These are phyloP conservation scores for Colostygia pectinataria DNA, from an alignment of 2,888 invertebrate genomes.

Conservation along the genomic window DNA sequence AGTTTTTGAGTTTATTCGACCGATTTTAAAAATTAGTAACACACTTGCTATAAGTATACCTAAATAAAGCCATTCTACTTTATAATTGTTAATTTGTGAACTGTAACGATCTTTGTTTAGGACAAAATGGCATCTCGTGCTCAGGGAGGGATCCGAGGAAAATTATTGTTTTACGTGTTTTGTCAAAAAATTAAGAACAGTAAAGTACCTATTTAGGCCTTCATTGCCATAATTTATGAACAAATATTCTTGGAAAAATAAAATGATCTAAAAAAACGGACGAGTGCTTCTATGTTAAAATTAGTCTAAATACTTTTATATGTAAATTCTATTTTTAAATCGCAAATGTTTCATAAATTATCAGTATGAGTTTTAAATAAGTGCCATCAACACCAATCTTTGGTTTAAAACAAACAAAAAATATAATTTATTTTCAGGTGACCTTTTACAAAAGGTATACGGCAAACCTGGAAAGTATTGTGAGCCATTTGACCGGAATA, in stretches of 20 bases:
- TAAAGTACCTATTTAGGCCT: no score
- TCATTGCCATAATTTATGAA: neutral
- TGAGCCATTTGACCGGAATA: conserved; percentile 8
- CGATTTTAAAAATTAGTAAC: no score
- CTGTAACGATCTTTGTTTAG: conserved; percentile 64
- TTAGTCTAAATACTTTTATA: no score
- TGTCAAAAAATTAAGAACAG: conserved; percentile 21
- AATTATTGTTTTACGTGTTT: conserved; percentile 30
- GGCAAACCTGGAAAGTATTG: conserved; percentile 5
- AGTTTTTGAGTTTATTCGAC: no score
- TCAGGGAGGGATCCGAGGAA: conserved; percentile 34
- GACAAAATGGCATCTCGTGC: conserved; percentile 37
- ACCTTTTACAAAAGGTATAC: conserved; percentile 25
- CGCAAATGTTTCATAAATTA: no score
- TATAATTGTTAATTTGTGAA: conserved; percentile 62
- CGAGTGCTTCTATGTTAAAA: no score
- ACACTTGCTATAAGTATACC: no score
- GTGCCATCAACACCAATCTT: conserved; percentile 14
- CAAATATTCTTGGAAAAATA: no score
- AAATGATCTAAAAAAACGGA: no score
- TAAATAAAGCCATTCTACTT: conserved; percentile 65
- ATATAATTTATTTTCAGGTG: conserved; percentile 28
- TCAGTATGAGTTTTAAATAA: conserved; percentile 29
- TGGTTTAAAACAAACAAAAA: conserved; percentile 27
- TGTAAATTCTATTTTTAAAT: no score